Base-by-base conservation (phyloP, 2,113 vertebrate species). In the Callospermophilus lateralis region DNA sequence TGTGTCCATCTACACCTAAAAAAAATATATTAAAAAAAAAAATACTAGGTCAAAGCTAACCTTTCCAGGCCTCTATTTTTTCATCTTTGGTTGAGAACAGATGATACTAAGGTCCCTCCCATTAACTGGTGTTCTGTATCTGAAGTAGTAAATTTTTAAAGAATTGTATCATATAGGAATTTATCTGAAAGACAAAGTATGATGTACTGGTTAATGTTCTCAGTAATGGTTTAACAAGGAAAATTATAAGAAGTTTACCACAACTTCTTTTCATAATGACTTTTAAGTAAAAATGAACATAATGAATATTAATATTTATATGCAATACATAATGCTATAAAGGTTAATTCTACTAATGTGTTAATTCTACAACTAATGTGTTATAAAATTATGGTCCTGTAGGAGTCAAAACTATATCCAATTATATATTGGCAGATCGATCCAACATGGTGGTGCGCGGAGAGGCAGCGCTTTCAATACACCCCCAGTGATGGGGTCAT, bases 71-170 rank as follows among this genome's bases (percentile, higher is more conserved):
- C 76, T 80, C 78, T 76, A 89, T 93, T 89, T 93, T 78, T 84
- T 95, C 65, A 94, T 76, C 58, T 94, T 67, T 94, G 13, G 39
- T 2, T 92, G 48, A 39, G 45, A 94, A 91, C 3, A 95, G 83
- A 95, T 80, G 77, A 84, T 55, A 88, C 37, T 42, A 93, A 91
- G 22, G 37, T 93, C 72, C 63, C 67, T 68, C 89, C 80, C 73
- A 84, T 88, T 92, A 96, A 95, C 70, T 76, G 42, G 4, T 42
- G 22, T 2, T 95, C 92, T 89, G 20, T 84, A 95, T 51, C n/a
- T 86, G 67, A 79, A 95, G 73, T 39, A 91, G 30, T 94, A 48
- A 91, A 80, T 84, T 97, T 91, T 96, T 95, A 76, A 95, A 95
- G 30, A 84, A 84, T 53, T 91, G 63, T 88, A 70, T 88, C 70